phyloP scores from a whole-genome alignment of 2,113 vertebrate species.

The Raja brachyura region DNA sequence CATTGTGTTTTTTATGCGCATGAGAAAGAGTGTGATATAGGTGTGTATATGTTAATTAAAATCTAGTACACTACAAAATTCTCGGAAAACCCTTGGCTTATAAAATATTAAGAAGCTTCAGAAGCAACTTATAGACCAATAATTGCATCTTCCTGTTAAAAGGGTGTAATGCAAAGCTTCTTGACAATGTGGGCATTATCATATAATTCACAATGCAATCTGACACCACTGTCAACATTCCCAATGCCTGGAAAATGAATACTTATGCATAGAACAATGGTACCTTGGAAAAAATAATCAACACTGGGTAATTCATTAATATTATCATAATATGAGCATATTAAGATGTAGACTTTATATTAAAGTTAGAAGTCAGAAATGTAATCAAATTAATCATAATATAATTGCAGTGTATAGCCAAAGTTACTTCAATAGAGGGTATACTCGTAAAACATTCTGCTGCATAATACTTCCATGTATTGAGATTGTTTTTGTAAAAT shows the following conservation, averaged over 20 bases:
- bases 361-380: background rate
- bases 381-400: constrained; percentile 1
- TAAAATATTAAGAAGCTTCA: background rate
- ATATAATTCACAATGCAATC: constrained; percentile 30
- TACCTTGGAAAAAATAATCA: background rate
- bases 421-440: background rate
- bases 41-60: background rate
- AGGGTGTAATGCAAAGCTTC: constrained; percentile 21
- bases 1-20: background rate
- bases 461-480: background rate
- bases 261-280: background rate
- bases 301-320: background rate
- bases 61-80: background rate
- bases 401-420: background rate
- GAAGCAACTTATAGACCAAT: background rate
- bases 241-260: constrained; percentile 29
- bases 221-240: constrained; percentile 21
- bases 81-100: background rate
- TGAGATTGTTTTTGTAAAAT: constrained; percentile 1
- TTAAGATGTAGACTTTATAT: background rate
- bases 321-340: background rate
- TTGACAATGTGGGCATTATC: background rate
- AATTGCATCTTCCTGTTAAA: constrained; percentile 4
- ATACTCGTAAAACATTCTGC: constrained; percentile 16
- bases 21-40: background rate